phyloP scores from a whole-genome alignment of 2,113 vertebrate species.

The Cynopterus brachyotis region DNA sequence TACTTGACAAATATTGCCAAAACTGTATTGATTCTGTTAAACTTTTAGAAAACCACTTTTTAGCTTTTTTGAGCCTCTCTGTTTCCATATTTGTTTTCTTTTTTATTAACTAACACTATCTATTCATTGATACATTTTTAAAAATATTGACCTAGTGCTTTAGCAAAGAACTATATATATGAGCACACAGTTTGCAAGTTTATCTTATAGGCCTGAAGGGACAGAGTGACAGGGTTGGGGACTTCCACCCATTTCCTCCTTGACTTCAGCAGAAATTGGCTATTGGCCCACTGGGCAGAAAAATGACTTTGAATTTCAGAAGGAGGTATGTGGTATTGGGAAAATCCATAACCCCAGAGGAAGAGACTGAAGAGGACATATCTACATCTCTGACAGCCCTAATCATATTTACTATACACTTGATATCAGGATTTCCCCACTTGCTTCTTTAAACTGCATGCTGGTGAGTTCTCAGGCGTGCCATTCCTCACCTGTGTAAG shows the following conservation, averaged over 20 bases:
- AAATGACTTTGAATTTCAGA: not conserved
- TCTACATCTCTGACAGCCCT: not conserved
- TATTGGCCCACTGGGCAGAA: not conserved
- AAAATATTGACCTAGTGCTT: not conserved
- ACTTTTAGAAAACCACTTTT: not conserved
- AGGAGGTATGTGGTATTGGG: not conserved
- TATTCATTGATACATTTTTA: not conserved
- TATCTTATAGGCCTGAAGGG: not conserved
- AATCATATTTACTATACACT: not conserved
- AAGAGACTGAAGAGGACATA: not conserved
- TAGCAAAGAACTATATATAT: not conserved
- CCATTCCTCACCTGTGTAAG: not conserved
- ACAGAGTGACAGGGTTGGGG: not conserved
- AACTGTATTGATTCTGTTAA: not conserved
- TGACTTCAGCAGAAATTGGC: not conserved
- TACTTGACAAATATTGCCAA: not conserved
- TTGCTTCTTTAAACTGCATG: not conserved
- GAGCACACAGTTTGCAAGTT: not conserved
- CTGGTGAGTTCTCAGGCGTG: not conserved
- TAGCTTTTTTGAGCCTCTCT: not conserved
- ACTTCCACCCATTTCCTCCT: not conserved
- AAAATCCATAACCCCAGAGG: not conserved
- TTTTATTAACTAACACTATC: not conserved
- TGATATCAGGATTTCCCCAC: not conserved
- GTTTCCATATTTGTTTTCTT: not conserved